Percentiles rank a stretch among this genome's conserved stretches.
These are phyloP conservation scores for Arctia plantaginis DNA, from an alignment of 2,888 invertebrate species.

Conservation along the genomic window DNA sequence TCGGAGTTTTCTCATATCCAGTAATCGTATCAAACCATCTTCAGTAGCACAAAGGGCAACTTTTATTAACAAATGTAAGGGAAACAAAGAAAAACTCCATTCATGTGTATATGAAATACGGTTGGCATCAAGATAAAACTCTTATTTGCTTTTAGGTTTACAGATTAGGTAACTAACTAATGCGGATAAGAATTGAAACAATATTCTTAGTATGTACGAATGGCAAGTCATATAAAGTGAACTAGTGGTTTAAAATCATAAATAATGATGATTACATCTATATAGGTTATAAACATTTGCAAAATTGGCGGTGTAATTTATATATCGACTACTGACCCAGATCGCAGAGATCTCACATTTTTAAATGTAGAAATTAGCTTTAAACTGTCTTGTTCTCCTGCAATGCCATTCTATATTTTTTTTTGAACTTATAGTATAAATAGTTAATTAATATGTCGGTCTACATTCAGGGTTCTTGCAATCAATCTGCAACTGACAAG, in stretches of 20 bases:
- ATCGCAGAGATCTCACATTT: neutral
- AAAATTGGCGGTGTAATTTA: neutral
- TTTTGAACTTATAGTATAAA: neutral
- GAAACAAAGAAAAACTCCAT: conserved; percentile 22
- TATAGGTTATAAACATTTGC: neutral
- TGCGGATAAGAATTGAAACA: neutral
- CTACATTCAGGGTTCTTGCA: neutral
- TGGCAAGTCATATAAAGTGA: neutral
- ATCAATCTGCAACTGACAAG: conserved; percentile 21
- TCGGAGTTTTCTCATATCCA: conserved; percentile 39
- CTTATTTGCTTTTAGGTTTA: neutral
- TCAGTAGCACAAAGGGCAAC: conserved; percentile 33
- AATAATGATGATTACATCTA: neutral
- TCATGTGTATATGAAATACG: conserved; percentile 8
- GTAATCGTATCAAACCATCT: conserved; percentile 50
- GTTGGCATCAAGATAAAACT: conserved; percentile 11
- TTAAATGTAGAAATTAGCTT: neutral
- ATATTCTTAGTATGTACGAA: neutral
- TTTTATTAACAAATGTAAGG: conserved; percentile 35
- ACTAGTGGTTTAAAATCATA: neutral
- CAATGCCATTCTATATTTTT: no score
- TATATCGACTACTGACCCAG: neutral
- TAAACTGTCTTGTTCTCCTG: neutral
- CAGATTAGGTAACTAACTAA: neutral
- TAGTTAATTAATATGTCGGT: neutral